These are phyloP conservation scores for Pantherophis guttatus DNA, from an alignment of 2,113 vertebrate species.

Conservation along the genomic window DNA sequence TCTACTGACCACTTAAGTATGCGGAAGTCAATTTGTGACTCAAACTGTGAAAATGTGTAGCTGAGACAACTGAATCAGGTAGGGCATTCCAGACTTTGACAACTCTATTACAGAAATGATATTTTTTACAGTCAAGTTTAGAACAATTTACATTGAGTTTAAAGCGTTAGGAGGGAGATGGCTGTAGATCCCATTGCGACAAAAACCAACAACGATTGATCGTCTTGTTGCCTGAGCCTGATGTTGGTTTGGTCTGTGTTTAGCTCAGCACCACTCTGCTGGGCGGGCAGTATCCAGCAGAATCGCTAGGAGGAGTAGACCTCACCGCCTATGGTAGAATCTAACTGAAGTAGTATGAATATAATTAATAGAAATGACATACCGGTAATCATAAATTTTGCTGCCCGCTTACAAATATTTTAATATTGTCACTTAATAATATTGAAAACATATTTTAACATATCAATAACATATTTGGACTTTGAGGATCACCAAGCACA, in stretches of 20 bases:
- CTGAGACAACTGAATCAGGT: too few species aligned
- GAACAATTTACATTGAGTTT: too few species aligned
- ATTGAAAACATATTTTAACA: neutral
- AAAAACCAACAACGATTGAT: neutral
- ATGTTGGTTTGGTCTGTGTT: neutral
- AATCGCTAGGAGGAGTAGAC: neutral
- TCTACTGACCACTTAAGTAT: too few species aligned
- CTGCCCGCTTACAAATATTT: neutral
- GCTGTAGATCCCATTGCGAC: neutral
- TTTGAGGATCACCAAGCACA: neutral
- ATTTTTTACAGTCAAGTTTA: too few species aligned
- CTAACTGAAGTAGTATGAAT: conserved; percentile 5
- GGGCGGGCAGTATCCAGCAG: neutral
- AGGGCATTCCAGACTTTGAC: too few species aligned
- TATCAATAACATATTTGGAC: neutral
- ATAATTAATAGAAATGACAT: conserved; percentile 26
- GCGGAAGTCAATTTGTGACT: too few species aligned
- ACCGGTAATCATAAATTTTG: neutral
- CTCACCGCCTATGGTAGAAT: conserved; percentile 1
- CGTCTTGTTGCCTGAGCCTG: neutral
- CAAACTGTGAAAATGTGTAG: too few species aligned
- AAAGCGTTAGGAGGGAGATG: too few species aligned
- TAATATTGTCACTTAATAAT: neutral
- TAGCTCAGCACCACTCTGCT: neutral
- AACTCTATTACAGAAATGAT: too few species aligned